phyloP scores from a whole-genome alignment of 1,140 invertebrate species.

The Ceratosolen solmsi region DNA sequence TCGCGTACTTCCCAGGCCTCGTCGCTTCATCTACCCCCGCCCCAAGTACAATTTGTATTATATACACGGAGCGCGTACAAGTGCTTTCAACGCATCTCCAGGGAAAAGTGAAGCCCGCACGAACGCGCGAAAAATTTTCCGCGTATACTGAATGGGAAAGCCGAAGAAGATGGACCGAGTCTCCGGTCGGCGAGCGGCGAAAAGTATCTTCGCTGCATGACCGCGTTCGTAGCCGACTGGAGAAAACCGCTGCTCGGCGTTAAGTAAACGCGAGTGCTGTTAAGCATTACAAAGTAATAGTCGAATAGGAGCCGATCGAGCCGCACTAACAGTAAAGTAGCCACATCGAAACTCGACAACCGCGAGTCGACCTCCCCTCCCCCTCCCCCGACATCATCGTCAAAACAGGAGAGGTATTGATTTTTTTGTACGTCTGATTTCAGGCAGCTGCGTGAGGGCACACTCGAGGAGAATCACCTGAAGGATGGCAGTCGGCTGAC shows the following conservation, averaged over 20 bases:
- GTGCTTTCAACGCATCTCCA: too few relatives aligned
- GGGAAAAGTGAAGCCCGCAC: too few relatives aligned
- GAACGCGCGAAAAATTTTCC: too few relatives aligned
- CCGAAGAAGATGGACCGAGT: too few relatives aligned
- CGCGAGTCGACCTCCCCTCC: background rate
- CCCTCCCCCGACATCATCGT: background rate
- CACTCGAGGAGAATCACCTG: conserved; percentile 88
- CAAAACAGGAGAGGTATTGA: background rate
- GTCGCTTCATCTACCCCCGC: background rate
- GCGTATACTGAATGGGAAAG: too few relatives aligned
- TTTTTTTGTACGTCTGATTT: conserved; percentile 60
- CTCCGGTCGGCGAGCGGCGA: background rate
- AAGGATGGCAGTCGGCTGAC: conserved; percentile 90
- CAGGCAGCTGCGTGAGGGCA: conserved; percentile 92
- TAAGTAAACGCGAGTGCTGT: conserved; percentile 16
- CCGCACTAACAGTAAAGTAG: background rate
- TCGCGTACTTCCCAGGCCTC: background rate
- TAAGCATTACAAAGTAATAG: background rate
- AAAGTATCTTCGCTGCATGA: conserved; percentile 23
- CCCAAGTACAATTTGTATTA: too few relatives aligned
- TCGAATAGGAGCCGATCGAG: background rate
- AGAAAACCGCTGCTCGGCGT: conserved; percentile 22
- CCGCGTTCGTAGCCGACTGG: background rate
- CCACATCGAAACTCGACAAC: background rate
- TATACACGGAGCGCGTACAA: too few relatives aligned